These are phyloP conservation scores for Pogoniulus pusillus DNA, from an alignment of 2,797 vertebrate species.

Conservation along the genomic window DNA sequence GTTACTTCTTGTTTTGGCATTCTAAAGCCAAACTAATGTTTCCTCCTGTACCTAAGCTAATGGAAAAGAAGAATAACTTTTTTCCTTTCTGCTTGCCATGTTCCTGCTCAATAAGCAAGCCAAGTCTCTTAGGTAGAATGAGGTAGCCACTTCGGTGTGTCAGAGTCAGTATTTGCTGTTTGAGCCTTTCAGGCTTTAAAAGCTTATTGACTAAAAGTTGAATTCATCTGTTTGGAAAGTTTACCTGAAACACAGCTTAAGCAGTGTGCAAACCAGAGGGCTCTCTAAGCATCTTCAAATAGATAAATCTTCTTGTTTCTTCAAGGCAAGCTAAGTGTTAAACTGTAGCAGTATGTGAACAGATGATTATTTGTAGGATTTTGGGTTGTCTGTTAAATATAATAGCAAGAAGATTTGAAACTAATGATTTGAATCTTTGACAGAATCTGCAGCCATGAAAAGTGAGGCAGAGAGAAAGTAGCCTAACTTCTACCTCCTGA, in stretches of 20 bases:
- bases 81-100: background rate
- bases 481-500: background rate
- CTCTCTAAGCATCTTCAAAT: background rate
- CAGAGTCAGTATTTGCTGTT: background rate
- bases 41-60: constrained; percentile 1
- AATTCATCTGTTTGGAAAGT: background rate
- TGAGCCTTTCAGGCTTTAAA: background rate
- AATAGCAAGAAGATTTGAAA: background rate
- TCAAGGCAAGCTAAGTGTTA: background rate
- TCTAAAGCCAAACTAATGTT: constrained; percentile 27
- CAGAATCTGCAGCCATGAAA: background rate
- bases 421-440: background rate
- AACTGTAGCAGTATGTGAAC: background rate
- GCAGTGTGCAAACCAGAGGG: background rate
- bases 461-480: background rate
- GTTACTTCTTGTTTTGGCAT: background rate
- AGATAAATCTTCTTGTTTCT: background rate
- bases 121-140: background rate
- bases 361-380: constrained; percentile 4
- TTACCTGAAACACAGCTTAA: background rate
- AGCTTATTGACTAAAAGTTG: background rate
- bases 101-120: background rate
- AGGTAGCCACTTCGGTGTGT: background rate
- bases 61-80: background rate
- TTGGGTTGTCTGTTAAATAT: background rate